Conservation (phyloP, 2,888 invertebrate genomes). For the Zhuqinia jingwanae region DNA sequence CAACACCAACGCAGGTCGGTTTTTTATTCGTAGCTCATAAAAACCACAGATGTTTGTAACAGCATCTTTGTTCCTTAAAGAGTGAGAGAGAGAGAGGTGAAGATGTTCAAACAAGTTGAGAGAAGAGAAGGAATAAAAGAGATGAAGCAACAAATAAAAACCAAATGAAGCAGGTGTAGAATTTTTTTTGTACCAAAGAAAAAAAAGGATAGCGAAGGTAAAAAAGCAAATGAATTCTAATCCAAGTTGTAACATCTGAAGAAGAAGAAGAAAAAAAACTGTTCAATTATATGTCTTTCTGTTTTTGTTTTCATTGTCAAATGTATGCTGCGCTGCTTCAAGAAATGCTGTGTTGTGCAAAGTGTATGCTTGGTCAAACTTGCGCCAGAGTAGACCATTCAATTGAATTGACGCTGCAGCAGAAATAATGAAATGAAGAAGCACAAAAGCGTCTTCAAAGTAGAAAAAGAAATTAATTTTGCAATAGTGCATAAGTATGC, state of each 20-base stretch:
- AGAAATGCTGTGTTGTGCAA: too few relatives aligned
- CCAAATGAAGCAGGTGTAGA: constrained; percentile 32
- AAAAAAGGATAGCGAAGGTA: neutral
- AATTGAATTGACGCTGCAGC: too few relatives aligned
- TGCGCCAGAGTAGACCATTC: too few relatives aligned
- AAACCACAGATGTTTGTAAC: constrained; percentile 44
- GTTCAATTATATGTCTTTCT: too few relatives aligned
- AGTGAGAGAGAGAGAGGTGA: neutral
- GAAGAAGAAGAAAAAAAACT: too few relatives aligned
- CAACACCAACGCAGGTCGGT: neutral
- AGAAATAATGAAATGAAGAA: too few relatives aligned
- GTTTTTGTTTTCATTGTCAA: too few relatives aligned
- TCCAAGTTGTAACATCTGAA: neutral
- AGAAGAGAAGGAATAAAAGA: too few relatives aligned
- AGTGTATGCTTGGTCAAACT: too few relatives aligned
- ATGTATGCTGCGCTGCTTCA: neutral
- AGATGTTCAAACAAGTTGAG: neutral
- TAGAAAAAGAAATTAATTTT: too few relatives aligned
- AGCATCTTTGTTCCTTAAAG: neutral
- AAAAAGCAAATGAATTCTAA: constrained; percentile 22
- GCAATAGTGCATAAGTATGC: too few relatives aligned
- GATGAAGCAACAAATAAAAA: constrained; percentile 25
- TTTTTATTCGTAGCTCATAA: constrained; percentile 27
- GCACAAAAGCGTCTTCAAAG: too few relatives aligned
- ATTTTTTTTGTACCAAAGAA: neutral